A percentile compares a stretch with the other conserved stretches of the same genome.
phyloP scores from a whole-genome alignment of 2,888 invertebrate species.

The Rhagonycha lutea region DNA sequence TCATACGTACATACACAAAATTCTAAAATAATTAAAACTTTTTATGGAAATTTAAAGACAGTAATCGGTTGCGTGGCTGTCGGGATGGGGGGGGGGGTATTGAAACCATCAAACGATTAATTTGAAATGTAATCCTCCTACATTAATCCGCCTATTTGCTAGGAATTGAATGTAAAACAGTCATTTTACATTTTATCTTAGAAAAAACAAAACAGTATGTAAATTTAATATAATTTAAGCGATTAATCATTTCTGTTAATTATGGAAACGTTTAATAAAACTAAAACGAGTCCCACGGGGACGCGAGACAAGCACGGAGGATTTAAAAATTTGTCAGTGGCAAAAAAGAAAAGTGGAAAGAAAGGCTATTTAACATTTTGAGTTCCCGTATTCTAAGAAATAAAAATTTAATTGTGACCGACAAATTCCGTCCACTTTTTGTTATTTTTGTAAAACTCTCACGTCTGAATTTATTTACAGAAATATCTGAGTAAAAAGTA shows the following conservation, averaged over 20 bases:
- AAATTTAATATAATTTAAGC: conserved; percentile 6
- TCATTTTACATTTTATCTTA: conserved; percentile 7
- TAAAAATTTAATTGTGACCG: conserved; percentile 41
- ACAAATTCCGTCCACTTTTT: conserved; percentile 38
- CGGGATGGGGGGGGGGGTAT: neutral
- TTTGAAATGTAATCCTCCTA: conserved; percentile 22
- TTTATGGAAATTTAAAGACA: conserved; percentile 10
- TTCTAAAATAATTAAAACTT: conserved; percentile 4
- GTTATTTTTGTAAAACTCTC: conserved; percentile 36
- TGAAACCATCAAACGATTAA: conserved; percentile 9
- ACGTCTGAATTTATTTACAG: conserved; percentile 37
- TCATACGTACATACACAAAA: neutral
- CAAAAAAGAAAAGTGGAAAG: conserved; percentile 16
- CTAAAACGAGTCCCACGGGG: neutral
- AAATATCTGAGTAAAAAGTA: conserved; percentile 36
- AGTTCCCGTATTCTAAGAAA: conserved; percentile 40
- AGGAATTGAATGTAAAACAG: conserved; percentile 14
- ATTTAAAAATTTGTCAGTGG: conserved; percentile 2
- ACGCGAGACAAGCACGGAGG: neutral
- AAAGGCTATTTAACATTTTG: conserved; percentile 35
- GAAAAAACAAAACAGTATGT: conserved; percentile 8
- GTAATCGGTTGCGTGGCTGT: conserved; percentile 3
- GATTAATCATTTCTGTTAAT: conserved; percentile 4
- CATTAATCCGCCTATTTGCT: conserved; percentile 18
- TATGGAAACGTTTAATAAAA: conserved; percentile 3